Evolutionary conservation across 2,888 invertebrate genomes (phyloP).

Genomic region (Myopa testacea): DNA sequence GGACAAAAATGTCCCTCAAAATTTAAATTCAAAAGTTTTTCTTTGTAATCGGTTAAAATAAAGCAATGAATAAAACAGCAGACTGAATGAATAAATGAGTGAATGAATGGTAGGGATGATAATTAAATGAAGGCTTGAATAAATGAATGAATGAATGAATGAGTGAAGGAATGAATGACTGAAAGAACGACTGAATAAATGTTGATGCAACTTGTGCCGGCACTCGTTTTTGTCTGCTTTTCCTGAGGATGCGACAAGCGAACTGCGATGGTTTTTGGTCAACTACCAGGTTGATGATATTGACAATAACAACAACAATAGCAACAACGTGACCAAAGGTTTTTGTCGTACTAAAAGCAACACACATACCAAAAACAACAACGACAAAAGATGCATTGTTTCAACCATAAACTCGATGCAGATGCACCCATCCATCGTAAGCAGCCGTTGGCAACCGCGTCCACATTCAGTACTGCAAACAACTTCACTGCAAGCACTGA

Average conservation of each 20-base stretch:
- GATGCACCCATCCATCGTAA: neutral
- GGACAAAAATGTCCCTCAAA: slow-evolving; percentile 1
- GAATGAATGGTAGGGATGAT: neutral
- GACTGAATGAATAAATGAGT: neutral
- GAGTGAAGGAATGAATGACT: neutral
- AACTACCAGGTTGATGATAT: neutral
- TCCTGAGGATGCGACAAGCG: slow-evolving; percentile 23
- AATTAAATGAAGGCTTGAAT: no score
- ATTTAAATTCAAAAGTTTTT: slow-evolving; percentile 7
- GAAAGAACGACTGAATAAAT: no score
- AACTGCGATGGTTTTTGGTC: slow-evolving; percentile 20
- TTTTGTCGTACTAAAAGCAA: neutral
- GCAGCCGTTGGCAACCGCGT: slow-evolving; percentile 21
- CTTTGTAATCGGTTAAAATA: neutral
- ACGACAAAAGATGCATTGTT: neutral
- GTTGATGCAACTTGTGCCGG: neutral
- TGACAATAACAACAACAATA: neutral
- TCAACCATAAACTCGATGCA: neutral
- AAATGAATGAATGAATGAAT: neutral
- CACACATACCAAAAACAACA: neutral
- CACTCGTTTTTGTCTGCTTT: neutral
- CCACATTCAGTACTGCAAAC: neutral
- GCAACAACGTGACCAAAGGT: neutral
- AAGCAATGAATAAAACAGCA: neutral
- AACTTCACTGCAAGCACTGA: no score